These are phyloP conservation scores for Acanthosepion pharaonis DNA, from an alignment of 2,888 invertebrate species.

Conservation along the genomic window DNA sequence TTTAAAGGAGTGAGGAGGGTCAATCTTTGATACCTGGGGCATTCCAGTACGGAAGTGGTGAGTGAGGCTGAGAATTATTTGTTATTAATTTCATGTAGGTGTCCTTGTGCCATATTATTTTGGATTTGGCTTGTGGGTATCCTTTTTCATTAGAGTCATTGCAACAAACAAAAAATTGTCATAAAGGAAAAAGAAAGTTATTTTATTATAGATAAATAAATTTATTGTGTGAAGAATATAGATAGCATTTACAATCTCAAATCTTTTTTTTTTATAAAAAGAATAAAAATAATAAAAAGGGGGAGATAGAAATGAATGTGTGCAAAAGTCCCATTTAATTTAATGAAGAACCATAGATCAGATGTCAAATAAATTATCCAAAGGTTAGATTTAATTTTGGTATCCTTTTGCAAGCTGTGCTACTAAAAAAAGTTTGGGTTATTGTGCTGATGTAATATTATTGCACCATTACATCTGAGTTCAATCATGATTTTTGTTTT, in stretches of 20 bases:
- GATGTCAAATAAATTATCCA: background rate
- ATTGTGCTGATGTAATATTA: background rate
- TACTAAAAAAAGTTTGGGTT: background rate
- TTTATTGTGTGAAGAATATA: background rate
- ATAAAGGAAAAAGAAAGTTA: too few relatives aligned
- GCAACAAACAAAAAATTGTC: background rate
- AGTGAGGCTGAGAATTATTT: too few relatives aligned
- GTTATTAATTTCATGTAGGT: too few relatives aligned
- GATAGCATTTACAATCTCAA: background rate
- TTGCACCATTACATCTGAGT: background rate
- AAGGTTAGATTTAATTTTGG: background rate
- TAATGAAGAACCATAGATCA: too few relatives aligned
- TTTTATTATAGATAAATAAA: too few relatives aligned
- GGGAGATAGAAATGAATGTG: background rate
- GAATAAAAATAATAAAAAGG: background rate
- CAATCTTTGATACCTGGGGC: too few relatives aligned
- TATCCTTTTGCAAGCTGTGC: too few relatives aligned
- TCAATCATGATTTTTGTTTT: too few relatives aligned
- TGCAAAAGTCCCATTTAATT: background rate
- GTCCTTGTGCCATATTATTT: too few relatives aligned
- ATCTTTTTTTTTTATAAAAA: background rate
- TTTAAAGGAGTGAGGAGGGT: too few relatives aligned
- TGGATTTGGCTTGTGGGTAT: background rate
- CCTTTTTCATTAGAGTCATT: background rate
- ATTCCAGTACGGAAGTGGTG: too few relatives aligned